Conservation (phyloP, 2,888 invertebrate species). For the Dasypogon diadema region DNA sequence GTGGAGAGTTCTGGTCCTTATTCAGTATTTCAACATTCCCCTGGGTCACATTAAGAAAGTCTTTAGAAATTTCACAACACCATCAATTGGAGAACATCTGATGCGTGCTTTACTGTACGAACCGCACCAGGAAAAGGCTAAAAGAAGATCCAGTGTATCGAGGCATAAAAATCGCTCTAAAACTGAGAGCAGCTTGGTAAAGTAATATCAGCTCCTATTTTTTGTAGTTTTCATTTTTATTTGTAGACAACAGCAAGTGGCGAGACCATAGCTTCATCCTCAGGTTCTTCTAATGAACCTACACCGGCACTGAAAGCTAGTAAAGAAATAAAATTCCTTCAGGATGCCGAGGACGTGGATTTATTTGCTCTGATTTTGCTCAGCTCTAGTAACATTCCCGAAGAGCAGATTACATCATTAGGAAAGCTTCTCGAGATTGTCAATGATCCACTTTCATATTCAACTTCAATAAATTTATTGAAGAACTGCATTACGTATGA, state of each 20-base stretch:
- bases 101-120: slow-evolving; percentile 63
- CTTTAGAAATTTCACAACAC: slow-evolving; percentile 60
- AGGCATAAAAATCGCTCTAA: slow-evolving; percentile 56
- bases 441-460: slow-evolving; percentile 59
- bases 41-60: slow-evolving; percentile 65
- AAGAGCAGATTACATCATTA: slow-evolving; percentile 57
- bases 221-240: slow-evolving; percentile 41
- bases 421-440: slow-evolving; percentile 62
- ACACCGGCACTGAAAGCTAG: slow-evolving; percentile 53
- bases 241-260: slow-evolving; percentile 58
- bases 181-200: slow-evolving; percentile 38
- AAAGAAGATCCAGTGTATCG: slow-evolving; percentile 58
- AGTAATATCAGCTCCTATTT: background rate
- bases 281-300: slow-evolving; percentile 63
- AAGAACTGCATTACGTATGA: slow-evolving; percentile 61
- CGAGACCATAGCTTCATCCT: slow-evolving; percentile 62
- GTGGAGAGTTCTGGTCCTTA: slow-evolving; percentile 78
- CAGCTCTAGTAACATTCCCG: slow-evolving; percentile 61
- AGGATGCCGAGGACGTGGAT: slow-evolving; percentile 60
- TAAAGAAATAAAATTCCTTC: slow-evolving; percentile 59
- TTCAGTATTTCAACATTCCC: slow-evolving; percentile 79
- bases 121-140: slow-evolving; percentile 53
- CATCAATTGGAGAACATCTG: slow-evolving; percentile 63
- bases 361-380: slow-evolving; percentile 65
- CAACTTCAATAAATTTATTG: slow-evolving; percentile 63